Conservation (phyloP, 2,797 vertebrate species). For the Phoxinus dragarum region DNA sequence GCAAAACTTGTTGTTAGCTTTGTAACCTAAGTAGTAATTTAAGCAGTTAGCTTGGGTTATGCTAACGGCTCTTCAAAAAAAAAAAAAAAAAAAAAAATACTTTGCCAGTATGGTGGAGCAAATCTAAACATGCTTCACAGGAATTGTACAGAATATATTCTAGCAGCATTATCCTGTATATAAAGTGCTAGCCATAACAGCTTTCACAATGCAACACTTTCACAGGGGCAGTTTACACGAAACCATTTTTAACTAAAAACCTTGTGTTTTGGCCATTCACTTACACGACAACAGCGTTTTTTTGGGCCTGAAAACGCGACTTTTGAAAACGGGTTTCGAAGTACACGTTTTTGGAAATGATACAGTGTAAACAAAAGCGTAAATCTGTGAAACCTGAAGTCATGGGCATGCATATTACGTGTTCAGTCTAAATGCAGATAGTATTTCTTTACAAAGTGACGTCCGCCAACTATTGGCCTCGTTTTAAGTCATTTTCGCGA, state of each 20-base stretch:
- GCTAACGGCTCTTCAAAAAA: neutral
- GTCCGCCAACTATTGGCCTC: neutral
- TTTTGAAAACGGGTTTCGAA: neutral
- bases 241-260: neutral
- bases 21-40: neutral
- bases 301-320: neutral
- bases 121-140: neutral
- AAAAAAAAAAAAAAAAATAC: neutral
- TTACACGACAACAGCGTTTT: neutral
- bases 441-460: neutral
- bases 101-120: constrained; percentile 4
- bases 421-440: neutral
- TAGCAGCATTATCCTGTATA: neutral
- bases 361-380: neutral
- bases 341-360: neutral
- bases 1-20: constrained; percentile 13
- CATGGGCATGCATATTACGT: neutral
- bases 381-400: neutral
- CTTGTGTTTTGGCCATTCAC: neutral
- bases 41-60: constrained; percentile 17
- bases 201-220: neutral
- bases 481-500: neutral
- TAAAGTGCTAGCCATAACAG: neutral
- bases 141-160: constrained; percentile 13
- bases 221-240: neutral